A percentile compares a stretch with the other conserved stretches of the same genome.
phyloP scores from a whole-genome alignment of 2,797 vertebrate genomes.

The Aphelocoma californica region DNA sequence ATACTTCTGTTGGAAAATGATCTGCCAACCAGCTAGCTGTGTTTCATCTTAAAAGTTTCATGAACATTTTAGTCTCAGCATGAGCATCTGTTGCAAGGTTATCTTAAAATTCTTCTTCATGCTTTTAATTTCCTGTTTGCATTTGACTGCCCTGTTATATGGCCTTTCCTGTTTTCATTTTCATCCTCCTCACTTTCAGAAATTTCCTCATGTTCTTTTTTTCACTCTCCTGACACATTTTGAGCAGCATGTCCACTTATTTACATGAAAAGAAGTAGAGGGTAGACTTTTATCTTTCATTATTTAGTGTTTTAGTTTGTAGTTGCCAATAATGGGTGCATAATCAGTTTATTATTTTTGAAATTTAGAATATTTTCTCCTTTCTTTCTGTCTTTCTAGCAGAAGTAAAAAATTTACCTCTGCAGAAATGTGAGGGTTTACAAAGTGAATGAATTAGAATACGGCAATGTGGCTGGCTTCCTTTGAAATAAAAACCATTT shows the following conservation, averaged over 20 bases:
- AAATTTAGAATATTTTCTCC: neutral
- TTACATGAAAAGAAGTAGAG: neutral
- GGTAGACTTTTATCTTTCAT: neutral
- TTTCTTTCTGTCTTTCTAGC: neutral
- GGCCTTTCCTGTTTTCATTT: neutral
- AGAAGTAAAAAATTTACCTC: neutral
- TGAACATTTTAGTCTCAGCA: neutral
- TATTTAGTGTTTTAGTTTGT: neutral
- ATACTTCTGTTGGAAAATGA: neutral
- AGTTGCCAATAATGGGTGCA: neutral
- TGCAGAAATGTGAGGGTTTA: neutral
- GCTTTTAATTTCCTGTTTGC: conserved; percentile 7
- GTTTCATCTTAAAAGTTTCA: neutral
- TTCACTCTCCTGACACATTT: neutral
- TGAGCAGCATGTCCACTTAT: rapidly evolving
- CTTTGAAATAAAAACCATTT: neutral
- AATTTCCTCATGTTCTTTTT: neutral
- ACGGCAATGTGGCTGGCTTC: neutral
- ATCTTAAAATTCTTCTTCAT: neutral
- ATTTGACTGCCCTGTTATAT: neutral
- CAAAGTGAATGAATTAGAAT: neutral
- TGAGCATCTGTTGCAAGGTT: neutral
- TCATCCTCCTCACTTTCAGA: neutral
- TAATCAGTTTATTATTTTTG: neutral
- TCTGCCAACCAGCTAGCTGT: neutral